Percentiles rank a stretch among this genome's conserved stretches.
Evolutionary conservation across 2,888 invertebrate genomes (phyloP).

Genomic region (Folsomia candida): DNA sequence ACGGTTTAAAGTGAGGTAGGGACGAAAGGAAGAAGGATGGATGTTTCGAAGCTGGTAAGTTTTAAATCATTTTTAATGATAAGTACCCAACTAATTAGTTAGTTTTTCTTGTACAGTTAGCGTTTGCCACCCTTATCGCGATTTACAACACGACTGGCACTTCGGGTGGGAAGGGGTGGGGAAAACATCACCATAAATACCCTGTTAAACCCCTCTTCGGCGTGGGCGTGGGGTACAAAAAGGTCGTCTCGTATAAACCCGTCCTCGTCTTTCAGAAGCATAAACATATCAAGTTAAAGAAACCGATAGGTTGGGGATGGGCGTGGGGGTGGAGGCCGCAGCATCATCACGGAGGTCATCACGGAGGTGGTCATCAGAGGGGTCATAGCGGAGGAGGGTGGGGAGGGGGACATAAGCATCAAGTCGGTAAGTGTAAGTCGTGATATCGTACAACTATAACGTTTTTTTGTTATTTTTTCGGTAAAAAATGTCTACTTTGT

Average conservation of each 20-base stretch:
- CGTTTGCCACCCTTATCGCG: too few species aligned
- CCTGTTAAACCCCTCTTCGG: constrained; percentile 27
- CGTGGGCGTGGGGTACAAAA: constrained; percentile 28
- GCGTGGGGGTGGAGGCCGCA: constrained; percentile 11
- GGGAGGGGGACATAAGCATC: neutral
- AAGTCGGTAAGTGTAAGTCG: too few species aligned
- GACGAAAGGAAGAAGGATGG: too few species aligned
- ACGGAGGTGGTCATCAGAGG: neutral
- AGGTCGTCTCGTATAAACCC: constrained; percentile 28
- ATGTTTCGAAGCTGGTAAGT: too few species aligned
- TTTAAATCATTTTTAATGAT: too few species aligned
- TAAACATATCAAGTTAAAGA: constrained; percentile 7
- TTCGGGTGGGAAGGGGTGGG: neutral
- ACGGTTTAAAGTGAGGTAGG: too few species aligned
- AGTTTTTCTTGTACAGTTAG: too few species aligned
- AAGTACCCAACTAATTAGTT: too few species aligned
- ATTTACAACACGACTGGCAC: too few species aligned
- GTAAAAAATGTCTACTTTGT: too few species aligned
- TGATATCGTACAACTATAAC: too few species aligned
- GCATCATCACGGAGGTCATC: constrained; percentile 1
- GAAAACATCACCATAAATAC: neutral
- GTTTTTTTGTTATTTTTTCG: too few species aligned
- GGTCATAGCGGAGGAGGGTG: constrained; percentile 1
- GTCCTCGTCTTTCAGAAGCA: constrained; percentile 24
- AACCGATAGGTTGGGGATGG: constrained; percentile 20